Percentiles rank a stretch among this genome's conserved stretches.
These are phyloP conservation scores for Chitala chitala DNA, from an alignment of 2,113 vertebrate species.

Conservation along the genomic window DNA sequence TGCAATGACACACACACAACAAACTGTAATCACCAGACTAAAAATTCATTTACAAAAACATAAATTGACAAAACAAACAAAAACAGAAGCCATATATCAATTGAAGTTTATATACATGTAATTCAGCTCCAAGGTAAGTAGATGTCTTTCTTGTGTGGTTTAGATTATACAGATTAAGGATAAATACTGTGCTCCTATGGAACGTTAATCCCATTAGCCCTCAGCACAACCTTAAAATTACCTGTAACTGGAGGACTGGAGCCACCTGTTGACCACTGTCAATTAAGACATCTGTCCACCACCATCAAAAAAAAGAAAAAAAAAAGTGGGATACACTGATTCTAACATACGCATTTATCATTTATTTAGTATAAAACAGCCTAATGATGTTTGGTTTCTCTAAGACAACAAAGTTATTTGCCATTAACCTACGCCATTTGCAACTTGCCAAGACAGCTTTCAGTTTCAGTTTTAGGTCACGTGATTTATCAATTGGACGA, in stretches of 20 bases:
- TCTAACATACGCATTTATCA: not conserved
- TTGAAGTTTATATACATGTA: no score
- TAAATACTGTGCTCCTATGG: not conserved
- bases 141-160: not conserved
- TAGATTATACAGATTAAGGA: not conserved
- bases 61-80: no score
- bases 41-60: no score
- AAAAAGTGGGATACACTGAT: not conserved
- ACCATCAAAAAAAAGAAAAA: no score
- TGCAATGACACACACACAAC: no score
- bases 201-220: not conserved
- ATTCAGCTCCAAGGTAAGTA: no score
- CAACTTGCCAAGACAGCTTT: no score
- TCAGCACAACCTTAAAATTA: not conserved
- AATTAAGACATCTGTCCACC: not conserved
- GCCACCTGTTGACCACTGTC: slow-evolving; percentile 2
- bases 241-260: not conserved
- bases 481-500: no score
- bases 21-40: no score
- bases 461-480: no score
- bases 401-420: not conserved
- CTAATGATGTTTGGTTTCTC: not conserved
- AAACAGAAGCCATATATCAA: no score
- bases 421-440: no score
- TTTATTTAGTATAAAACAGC: not conserved